phyloP scores from a whole-genome alignment of 2,888 invertebrate species.

The Drosophila mulleri region DNA sequence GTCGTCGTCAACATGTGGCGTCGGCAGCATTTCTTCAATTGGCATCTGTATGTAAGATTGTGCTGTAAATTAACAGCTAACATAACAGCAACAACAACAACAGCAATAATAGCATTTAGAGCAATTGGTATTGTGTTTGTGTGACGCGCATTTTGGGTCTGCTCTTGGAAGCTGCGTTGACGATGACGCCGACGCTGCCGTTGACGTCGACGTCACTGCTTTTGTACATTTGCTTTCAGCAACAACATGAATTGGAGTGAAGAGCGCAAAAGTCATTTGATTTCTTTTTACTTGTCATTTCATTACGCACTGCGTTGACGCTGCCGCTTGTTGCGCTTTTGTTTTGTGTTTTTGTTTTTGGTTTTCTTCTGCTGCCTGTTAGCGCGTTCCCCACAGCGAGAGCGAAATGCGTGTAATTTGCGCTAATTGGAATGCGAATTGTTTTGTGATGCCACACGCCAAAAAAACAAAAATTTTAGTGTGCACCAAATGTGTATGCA shows the following conservation, averaged over 20 bases:
- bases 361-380: constrained; percentile 7
- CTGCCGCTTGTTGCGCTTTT: constrained; percentile 44
- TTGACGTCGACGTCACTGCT: background rate
- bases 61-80: constrained; percentile 13
- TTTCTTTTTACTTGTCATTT: constrained; percentile 39
- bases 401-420: constrained; percentile 15
- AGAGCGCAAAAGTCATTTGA: constrained; percentile 21
- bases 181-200: background rate
- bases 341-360: constrained; percentile 9
- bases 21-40: constrained; percentile 44
- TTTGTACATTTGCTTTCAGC: background rate
- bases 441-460: constrained; percentile 8
- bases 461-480: background rate
- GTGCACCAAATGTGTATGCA: constrained; percentile 8
- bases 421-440: constrained; percentile 11
- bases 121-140: constrained; percentile 22
- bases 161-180: background rate
- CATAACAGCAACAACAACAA: constrained; percentile 9
- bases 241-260: background rate
- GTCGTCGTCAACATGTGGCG: constrained; percentile 23
- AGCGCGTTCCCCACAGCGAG: background rate
- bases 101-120: constrained; percentile 2
- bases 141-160: constrained; percentile 1
- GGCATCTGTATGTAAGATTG: constrained; percentile 28
- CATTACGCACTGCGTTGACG: constrained; percentile 26